A percentile compares a stretch with the other conserved stretches of the same genome.
phyloP scores from a whole-genome alignment of 2,797 vertebrate species.

The Anguilla megastoma region DNA sequence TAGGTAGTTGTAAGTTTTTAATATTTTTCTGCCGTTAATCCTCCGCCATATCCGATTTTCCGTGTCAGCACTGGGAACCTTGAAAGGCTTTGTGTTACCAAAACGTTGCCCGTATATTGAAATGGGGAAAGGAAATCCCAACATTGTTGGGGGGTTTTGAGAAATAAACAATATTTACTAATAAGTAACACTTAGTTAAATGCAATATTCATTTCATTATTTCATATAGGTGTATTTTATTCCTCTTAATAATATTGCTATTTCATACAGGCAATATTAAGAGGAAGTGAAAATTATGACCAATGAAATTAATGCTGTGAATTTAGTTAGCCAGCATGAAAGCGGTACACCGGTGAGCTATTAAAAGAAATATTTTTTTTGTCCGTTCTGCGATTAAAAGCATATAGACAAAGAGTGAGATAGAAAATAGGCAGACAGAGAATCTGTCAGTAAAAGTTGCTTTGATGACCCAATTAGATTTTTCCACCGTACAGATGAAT shows the following conservation, averaged over 20 bases:
- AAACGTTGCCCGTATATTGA: neutral
- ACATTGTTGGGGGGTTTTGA: neutral
- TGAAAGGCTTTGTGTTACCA: too few species aligned
- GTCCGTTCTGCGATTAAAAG: neutral
- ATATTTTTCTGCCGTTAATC: neutral
- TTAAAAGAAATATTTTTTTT: neutral
- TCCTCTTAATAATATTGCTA: too few species aligned
- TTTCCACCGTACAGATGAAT: neutral
- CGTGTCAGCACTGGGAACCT: neutral
- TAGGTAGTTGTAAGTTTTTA: too few species aligned
- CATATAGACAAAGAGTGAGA: neutral
- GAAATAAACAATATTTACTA: neutral
- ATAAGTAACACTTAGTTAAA: neutral
- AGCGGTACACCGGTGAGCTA: neutral
- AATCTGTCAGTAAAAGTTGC: neutral
- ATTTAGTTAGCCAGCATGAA: neutral
- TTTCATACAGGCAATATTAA: neutral
- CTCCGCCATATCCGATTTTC: neutral
- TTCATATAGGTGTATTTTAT: neutral
- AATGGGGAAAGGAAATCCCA: neutral
- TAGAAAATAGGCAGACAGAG: neutral
- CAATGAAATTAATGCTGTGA: neutral
- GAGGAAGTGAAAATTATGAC: neutral
- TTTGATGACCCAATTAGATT: neutral
- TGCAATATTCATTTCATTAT: neutral